Evolutionary conservation across 2,113 vertebrate genomes (phyloP).

Genomic region (Nesogale talazaci): DNA sequence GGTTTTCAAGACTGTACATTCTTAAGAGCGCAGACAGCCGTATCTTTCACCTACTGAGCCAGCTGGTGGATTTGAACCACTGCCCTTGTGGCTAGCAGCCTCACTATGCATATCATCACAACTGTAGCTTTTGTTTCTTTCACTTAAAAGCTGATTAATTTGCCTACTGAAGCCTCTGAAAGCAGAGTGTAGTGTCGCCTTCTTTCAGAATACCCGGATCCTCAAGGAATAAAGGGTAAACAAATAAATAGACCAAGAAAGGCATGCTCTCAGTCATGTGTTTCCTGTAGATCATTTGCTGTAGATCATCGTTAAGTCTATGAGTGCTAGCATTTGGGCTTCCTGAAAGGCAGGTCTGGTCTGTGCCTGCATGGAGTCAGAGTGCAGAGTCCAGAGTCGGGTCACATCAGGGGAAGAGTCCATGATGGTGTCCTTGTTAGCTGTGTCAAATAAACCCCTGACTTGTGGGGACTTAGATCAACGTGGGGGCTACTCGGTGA

Average conservation of each 20-base stretch:
- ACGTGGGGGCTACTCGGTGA: too few relatives aligned
- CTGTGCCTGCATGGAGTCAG: not conserved
- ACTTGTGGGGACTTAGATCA: not conserved
- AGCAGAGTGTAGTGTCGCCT: not conserved
- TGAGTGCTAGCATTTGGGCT: not conserved
- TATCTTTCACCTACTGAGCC: too few relatives aligned
- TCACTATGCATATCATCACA: too few relatives aligned
- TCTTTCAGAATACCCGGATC: not conserved
- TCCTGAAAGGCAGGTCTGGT: not conserved
- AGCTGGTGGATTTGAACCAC: too few relatives aligned
- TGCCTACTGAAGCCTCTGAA: not conserved
- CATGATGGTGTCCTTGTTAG: not conserved
- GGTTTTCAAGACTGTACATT: too few relatives aligned
- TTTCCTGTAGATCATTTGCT: conserved; percentile 1
- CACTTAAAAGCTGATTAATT: too few relatives aligned
- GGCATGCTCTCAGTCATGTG: not conserved
- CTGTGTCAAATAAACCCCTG: not conserved
- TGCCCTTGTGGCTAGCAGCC: too few relatives aligned
- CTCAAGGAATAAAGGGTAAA: not conserved
- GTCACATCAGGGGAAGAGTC: not conserved
- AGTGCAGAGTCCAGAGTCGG: not conserved
- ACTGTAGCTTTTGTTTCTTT: too few relatives aligned
- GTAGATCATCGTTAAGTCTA: not conserved
- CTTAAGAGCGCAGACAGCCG: too few relatives aligned
- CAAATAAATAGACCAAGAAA: not conserved